phyloP scores from a whole-genome alignment of 2,888 invertebrate genomes.

The Bombylius discolor region DNA sequence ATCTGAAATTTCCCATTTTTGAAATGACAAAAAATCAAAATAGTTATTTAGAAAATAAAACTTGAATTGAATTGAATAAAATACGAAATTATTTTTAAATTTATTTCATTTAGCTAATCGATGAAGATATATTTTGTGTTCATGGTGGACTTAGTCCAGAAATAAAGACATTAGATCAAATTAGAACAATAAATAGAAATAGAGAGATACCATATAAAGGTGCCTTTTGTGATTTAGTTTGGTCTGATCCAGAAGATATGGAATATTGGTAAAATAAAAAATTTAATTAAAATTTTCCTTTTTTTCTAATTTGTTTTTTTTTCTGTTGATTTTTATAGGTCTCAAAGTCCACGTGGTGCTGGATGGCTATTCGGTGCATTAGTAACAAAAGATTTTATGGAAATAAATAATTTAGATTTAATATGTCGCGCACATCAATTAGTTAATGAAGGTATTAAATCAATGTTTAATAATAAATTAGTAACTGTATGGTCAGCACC shows the following conservation, averaged over 20 bases:
- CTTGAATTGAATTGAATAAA: background rate
- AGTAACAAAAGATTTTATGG: constrained; percentile 90
- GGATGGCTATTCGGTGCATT: constrained; percentile 94
- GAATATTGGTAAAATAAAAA: constrained; percentile 61
- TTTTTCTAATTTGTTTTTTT: background rate
- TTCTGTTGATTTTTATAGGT: constrained; percentile 37
- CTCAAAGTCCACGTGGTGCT: constrained; percentile 88
- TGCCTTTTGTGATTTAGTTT: constrained; percentile 95
- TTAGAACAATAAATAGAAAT: constrained; percentile 86
- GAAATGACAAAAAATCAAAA: background rate
- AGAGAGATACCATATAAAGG: constrained; percentile 98
- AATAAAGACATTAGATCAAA: constrained; percentile 92
- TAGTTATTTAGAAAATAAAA: background rate
- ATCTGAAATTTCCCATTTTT: too few species aligned
- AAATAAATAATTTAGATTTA: constrained; percentile 78
- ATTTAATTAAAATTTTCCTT: background rate
- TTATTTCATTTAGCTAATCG: constrained; percentile 62
- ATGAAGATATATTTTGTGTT: constrained; percentile 92
- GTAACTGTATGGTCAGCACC: constrained; percentile 99
- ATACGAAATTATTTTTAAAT: background rate
- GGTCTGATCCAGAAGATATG: constrained; percentile 98
- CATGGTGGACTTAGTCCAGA: constrained; percentile 97
- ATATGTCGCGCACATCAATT: constrained; percentile 98
- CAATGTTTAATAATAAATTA: constrained; percentile 93
- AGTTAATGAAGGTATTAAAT: constrained; percentile 97